These are phyloP conservation scores for Itoplectis maculator DNA, from an alignment of 2,888 invertebrate genomes.

Conservation along the genomic window DNA sequence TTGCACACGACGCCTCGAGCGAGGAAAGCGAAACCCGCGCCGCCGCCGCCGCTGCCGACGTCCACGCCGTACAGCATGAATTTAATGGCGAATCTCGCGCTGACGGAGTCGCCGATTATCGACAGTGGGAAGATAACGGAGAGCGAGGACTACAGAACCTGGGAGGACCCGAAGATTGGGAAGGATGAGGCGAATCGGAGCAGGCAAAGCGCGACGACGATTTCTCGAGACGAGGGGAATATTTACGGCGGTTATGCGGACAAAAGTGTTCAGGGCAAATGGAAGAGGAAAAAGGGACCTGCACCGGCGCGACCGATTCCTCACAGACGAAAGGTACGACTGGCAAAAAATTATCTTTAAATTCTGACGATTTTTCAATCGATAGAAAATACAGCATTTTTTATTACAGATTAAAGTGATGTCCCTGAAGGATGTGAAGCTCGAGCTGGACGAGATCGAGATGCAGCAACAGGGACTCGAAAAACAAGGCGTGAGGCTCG, in stretches of 20 bases:
- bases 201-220: conserved; percentile 82
- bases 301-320: conserved; percentile 92
- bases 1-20: conserved; percentile 85
- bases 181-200: conserved; percentile 88
- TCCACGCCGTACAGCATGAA: conserved; percentile 73
- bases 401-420: conserved; percentile 83
- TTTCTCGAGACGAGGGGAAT: conserved; percentile 63
- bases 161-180: conserved; percentile 86
- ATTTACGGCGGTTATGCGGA: conserved; percentile 81
- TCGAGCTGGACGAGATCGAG: conserved; percentile 92
- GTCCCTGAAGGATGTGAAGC: conserved; percentile 86
- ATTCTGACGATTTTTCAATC: neutral
- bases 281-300: conserved; percentile 92
- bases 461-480: conserved; percentile 95
- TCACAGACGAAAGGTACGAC: conserved; percentile 87
- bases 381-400: too few species aligned
- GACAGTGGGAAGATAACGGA: conserved; percentile 64
- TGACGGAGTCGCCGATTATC: conserved; percentile 71
- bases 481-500: conserved; percentile 95
- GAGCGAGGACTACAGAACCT: conserved; percentile 71
- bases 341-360: neutral
- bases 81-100: conserved; percentile 56
- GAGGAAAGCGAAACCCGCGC: conserved; percentile 89
- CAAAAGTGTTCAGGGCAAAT: conserved; percentile 89
- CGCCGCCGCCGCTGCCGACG: conserved; percentile 86